A percentile compares a stretch with the other conserved stretches of the same genome.
phyloP scores from a whole-genome alignment of 1,140 invertebrate genomes.

The Galendromus occidentalis region DNA sequence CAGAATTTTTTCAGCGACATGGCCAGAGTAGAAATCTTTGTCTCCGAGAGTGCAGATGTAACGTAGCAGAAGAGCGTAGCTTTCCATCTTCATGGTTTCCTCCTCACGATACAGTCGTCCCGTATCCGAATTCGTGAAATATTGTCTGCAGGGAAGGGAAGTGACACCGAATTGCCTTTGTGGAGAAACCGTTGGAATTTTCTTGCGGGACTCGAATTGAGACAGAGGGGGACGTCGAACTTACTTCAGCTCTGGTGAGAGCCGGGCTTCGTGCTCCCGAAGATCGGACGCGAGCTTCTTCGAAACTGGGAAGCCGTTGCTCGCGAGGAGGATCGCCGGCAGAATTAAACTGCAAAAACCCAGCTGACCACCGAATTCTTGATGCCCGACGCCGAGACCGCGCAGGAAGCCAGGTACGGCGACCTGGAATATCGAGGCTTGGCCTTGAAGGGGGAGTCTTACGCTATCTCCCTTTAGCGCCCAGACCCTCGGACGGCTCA shows the following conservation, averaged over 20 bases:
- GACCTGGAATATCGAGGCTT: slow-evolving; percentile 16
- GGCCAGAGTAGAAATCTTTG: neutral
- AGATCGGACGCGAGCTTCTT: neutral
- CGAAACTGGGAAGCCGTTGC: slow-evolving; percentile 28
- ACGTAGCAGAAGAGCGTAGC: neutral
- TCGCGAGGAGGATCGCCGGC: slow-evolving; percentile 42
- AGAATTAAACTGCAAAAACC: slow-evolving; percentile 41
- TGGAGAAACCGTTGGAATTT: too few relatives aligned
- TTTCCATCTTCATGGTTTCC: neutral
- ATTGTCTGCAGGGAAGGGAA: neutral
- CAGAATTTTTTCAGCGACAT: neutral
- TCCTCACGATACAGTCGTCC: neutral
- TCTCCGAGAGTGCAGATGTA: neutral
- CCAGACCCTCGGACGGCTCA: too few relatives aligned
- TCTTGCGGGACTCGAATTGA: too few relatives aligned
- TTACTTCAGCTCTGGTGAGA: neutral
- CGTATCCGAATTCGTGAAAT: neutral
- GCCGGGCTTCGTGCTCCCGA: neutral
- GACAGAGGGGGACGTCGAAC: too few relatives aligned
- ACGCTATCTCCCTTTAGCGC: too few relatives aligned
- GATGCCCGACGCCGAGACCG: slow-evolving; percentile 38
- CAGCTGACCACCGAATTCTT: slow-evolving; percentile 35
- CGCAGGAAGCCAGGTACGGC: slow-evolving; percentile 37
- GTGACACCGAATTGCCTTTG: too few relatives aligned
- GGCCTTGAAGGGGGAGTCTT: too few relatives aligned